Evolutionary conservation across 2,888 invertebrate genomes (phyloP).

Genomic region (Hirtodrosophila confusa): DNA sequence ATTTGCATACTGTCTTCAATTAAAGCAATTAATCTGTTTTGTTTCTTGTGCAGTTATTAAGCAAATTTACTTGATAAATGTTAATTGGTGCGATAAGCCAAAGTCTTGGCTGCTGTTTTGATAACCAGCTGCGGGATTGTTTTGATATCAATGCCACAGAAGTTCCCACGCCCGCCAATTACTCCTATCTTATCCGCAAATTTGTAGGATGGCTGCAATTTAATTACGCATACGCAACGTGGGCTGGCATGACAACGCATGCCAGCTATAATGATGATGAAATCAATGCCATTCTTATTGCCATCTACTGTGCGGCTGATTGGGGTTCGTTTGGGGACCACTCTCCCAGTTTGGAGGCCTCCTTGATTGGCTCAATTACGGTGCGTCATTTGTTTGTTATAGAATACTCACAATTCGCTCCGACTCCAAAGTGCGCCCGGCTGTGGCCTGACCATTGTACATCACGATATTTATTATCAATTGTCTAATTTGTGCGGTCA

Average conservation of each 20-base stretch:
- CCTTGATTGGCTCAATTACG: constrained; percentile 63
- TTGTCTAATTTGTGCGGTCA: constrained; percentile 61
- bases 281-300: constrained; percentile 50
- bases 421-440: constrained; percentile 1
- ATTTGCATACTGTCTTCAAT: constrained; percentile 3
- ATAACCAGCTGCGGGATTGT: constrained; percentile 11
- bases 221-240: constrained; percentile 57
- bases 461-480: constrained; percentile 40
- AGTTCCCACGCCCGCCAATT: constrained; percentile 30
- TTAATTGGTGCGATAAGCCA: constrained; percentile 39
- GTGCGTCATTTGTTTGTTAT: constrained; percentile 6
- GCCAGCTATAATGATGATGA: constrained; percentile 48
- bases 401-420: constrained; percentile 20
- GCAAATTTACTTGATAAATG: constrained; percentile 6
- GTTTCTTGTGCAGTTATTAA: constrained; percentile 3
- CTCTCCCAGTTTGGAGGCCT: constrained; percentile 1
- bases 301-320: constrained; percentile 4
- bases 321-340: not conserved
- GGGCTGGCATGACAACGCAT: constrained; percentile 25
- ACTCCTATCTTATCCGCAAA: constrained; percentile 32
- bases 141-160: constrained; percentile 5
- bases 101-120: constrained; percentile 3
- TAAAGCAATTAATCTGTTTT: constrained; percentile 2
- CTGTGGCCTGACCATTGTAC: not conserved
- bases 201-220: constrained; percentile 7